Conservation (phyloP, 2,113 vertebrate species). For the Bothrops jararaca region DNA sequence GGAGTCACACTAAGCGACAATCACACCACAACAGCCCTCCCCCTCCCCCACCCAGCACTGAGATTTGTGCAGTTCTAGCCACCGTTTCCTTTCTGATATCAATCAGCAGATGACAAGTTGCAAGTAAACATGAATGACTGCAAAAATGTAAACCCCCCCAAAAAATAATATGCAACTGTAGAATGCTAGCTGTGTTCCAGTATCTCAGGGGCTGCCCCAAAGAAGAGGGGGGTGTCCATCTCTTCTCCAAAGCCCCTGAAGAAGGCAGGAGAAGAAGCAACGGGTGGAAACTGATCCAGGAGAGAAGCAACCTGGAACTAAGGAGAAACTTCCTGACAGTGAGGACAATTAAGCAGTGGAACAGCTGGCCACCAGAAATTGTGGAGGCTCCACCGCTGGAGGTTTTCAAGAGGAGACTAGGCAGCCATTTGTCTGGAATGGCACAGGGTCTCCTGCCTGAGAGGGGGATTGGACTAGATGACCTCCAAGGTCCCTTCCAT, state of each 20-base stretch:
- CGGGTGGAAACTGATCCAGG: neutral
- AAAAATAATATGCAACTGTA: neutral
- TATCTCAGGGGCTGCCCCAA: neutral
- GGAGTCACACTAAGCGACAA: neutral
- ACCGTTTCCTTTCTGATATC: neutral
- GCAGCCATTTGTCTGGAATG: neutral
- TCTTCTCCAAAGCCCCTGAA: too few species aligned
- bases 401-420: neutral
- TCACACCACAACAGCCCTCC: neutral
- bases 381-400: neutral
- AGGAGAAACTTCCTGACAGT: too few species aligned
- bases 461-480: neutral
- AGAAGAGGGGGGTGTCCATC: too few species aligned
- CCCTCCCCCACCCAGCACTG: rapidly evolving
- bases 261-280: neutral
- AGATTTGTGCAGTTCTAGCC: neutral
- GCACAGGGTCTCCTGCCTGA: neutral
- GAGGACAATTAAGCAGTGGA: too few species aligned
- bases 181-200: neutral
- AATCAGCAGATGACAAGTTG: neutral
- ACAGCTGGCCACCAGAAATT: too few species aligned
- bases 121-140: neutral
- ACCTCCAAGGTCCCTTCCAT: neutral
- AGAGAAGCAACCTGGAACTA: neutral
- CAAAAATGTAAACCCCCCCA: neutral